These are phyloP conservation scores for Nannoperca australis DNA, from an alignment of 2,797 vertebrate species.

Conservation along the genomic window DNA sequence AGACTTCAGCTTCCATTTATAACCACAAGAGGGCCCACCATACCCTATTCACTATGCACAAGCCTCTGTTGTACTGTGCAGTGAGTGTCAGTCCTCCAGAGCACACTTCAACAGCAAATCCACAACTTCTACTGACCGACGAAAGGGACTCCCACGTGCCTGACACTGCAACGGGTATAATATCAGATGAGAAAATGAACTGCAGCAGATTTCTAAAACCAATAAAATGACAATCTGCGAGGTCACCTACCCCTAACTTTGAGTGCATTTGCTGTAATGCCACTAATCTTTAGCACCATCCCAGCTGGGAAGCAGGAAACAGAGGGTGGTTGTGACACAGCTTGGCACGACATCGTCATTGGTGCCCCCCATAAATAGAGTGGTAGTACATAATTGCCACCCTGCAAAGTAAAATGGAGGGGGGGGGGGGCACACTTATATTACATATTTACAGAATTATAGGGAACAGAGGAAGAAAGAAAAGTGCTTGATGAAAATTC, in stretches of 20 bases:
- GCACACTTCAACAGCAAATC: conserved; percentile 28
- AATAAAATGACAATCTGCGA: background rate
- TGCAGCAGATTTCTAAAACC: background rate
- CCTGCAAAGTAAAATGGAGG: conserved; percentile 27
- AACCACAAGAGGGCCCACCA: conserved; percentile 43
- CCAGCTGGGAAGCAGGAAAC: conserved; percentile 50
- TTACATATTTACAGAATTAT: background rate
- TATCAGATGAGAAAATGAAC: background rate
- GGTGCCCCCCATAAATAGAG: conserved; percentile 54
- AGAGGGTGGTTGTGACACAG: conserved; percentile 4
- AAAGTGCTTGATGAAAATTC: background rate
- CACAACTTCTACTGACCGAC: conserved; percentile 29
- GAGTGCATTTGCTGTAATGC: conserved; percentile 19
- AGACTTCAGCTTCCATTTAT: conserved; percentile 6
- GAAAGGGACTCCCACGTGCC: conserved; percentile 46
- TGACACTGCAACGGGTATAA: conserved; percentile 41
- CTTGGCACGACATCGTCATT: conserved; percentile 58
- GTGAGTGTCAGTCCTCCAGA: conserved; percentile 42
- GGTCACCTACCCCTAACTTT: conserved; percentile 49
- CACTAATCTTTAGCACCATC: conserved; percentile 54
- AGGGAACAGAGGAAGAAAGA: too few relatives aligned
- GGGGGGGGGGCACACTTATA: background rate
- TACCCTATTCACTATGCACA: conserved; percentile 48
- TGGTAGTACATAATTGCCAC: conserved; percentile 48
- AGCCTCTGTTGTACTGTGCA: conserved; percentile 37